phyloP scores from a whole-genome alignment of 2,113 vertebrate species.

The Arothron firmamentum region DNA sequence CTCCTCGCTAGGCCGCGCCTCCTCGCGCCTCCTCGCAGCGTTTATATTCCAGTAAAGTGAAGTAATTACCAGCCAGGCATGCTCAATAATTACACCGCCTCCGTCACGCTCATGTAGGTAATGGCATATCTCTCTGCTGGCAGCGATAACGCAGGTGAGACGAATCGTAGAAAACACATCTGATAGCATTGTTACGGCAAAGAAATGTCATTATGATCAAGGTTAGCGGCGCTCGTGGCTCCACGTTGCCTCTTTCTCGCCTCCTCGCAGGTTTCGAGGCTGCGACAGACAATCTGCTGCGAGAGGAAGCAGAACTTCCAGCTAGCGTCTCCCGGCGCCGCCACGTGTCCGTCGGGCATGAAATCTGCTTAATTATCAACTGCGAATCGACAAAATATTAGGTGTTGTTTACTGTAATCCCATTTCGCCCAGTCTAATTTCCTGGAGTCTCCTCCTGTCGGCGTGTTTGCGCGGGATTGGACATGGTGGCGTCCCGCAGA shows the following conservation, averaged over 20 bases:
- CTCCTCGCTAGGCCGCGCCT: conserved; percentile 29
- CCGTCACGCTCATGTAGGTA: conserved; percentile 65
- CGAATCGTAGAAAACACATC: conserved; percentile 70
- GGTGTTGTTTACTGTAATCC: conserved; percentile 53
- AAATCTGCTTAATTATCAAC: conserved; percentile 63
- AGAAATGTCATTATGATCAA: conserved; percentile 63
- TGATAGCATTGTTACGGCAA: conserved; percentile 71
- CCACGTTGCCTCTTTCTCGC: conserved; percentile 1
- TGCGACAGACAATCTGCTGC: neutral
- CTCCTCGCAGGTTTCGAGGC: conserved; percentile 33
- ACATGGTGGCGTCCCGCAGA: conserved; percentile 47
- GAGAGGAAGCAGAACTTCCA: neutral
- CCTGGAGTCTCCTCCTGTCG: conserved; percentile 32
- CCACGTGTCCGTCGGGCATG: conserved; percentile 27
- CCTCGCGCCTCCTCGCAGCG: conserved; percentile 42
- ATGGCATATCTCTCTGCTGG: conserved; percentile 65
- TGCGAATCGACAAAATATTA: conserved; percentile 52
- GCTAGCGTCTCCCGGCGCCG: conserved; percentile 4
- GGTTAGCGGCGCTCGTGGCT: conserved; percentile 7
- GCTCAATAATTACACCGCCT: conserved; percentile 72
- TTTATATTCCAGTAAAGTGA: conserved; percentile 67
- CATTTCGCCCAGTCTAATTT: conserved; percentile 39
- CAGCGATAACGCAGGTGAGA: conserved; percentile 75
- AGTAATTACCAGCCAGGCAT: conserved; percentile 73
- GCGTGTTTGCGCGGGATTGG: conserved; percentile 48